phyloP scores from a whole-genome alignment of 2,797 vertebrate species.

The Agapornis canus region DNA sequence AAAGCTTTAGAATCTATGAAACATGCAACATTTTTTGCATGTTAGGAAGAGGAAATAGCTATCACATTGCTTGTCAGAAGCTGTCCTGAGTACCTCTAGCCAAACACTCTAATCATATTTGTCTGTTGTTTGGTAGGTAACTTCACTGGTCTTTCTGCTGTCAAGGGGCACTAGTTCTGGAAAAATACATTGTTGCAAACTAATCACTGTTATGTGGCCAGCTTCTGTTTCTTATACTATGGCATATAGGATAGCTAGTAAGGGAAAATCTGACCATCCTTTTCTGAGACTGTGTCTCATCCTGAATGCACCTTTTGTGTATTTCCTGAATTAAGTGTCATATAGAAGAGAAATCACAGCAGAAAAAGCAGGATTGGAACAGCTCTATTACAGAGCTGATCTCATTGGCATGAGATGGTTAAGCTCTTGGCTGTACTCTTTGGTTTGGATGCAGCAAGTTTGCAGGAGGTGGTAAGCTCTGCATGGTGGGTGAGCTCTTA shows the following conservation, averaged over 20 bases:
- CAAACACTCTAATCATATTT: neutral
- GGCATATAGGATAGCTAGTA: neutral
- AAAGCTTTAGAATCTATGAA: neutral
- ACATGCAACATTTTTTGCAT: neutral
- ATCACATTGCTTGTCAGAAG: neutral
- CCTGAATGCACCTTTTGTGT: neutral
- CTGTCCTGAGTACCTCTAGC: neutral
- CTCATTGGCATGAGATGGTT: neutral
- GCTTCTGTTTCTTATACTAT: neutral
- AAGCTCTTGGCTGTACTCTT: neutral
- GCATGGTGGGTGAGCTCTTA: neutral
- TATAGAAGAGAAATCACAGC: neutral
- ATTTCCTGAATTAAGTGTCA: neutral
- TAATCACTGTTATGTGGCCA: neutral
- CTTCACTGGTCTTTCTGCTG: neutral
- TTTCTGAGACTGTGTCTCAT: neutral
- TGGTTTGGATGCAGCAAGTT: neutral
- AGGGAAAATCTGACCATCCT: neutral
- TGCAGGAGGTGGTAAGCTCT: neutral
- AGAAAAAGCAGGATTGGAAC: neutral
- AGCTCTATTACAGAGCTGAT: neutral
- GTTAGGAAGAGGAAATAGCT: neutral
- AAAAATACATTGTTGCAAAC: neutral
- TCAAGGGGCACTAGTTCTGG: neutral
- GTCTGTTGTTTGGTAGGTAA: neutral